Evolutionary conservation across 2,113 vertebrate genomes (phyloP), one percentile per base, ranked within the genome.

Genomic region (Coptodon rendalli): DNA sequence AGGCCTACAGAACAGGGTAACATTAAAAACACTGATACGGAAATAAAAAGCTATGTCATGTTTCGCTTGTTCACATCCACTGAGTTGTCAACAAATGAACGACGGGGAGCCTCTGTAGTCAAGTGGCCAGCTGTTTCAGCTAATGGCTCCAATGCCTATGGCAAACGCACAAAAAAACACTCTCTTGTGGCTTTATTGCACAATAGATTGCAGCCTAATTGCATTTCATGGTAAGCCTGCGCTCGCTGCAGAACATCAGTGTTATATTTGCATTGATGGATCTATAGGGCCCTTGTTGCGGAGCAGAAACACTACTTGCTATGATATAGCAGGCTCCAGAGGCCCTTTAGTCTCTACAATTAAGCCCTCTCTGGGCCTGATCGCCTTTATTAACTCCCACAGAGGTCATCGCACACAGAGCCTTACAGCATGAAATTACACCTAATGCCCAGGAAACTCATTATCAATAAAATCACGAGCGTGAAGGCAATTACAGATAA

Each of bases 391-490:
- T 94, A 95, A 93, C 92, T 95, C 91, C 85, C 86, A 89, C 89
- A 94, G 95, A 96, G 96, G 95, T 97, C 95, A 96, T 88, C 81
- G 85, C 91, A 93, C 88, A 80, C 89, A 84, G 90, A 92, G 88
- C 89, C 89, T 84, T 93, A 83, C 94, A 93, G 95, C 96, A 95
- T 96, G 96, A 97, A 96, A 97, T 96, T 95, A 95, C 92, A 92
- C 89, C 92, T 94, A 95, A 96, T 93, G 93, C 94, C 90, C 92
- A 93, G 95, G 93, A 94, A 96, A 95, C 93, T 95, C 95, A 95
- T 96, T 96, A 96, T 96, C 95, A 96, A 96, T 96, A 95, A 97
- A 97, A 96, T 95, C 96, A 95, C 88, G 85, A 93, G 95, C 91
- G 94, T 97, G 96, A 96, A 95, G 89, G 91, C 94, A 96, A 96